Evolutionary conservation across 2,797 vertebrate species (phyloP).

Genomic region (Oreonectes daqikongensis): DNA sequence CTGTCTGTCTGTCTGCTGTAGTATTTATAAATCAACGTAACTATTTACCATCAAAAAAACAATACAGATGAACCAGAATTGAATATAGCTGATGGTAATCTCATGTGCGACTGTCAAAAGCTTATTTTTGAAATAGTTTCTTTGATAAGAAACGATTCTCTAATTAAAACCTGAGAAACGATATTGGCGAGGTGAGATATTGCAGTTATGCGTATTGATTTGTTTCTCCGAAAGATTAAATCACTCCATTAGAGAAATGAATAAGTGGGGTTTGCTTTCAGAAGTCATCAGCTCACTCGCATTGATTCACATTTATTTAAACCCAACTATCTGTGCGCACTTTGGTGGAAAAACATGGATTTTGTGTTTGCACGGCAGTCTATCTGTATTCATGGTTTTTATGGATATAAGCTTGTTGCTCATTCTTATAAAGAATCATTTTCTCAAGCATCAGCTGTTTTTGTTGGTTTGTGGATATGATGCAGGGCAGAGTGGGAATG

Average conservation of each 20-base stretch:
- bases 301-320: constrained; percentile 27
- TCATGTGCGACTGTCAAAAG: not conserved
- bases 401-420: not conserved
- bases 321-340: not conserved
- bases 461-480: not conserved
- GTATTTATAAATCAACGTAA: not conserved
- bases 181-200: not conserved
- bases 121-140: not conserved
- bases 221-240: constrained; percentile 29
- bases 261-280: constrained; percentile 6
- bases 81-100: not conserved
- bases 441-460: constrained; percentile 6
- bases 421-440: not conserved
- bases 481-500: not conserved
- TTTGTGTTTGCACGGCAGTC: not conserved
- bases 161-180: constrained; percentile 17
- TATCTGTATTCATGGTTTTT: constrained; percentile 4
- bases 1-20: not conserved
- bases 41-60: not conserved
- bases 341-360: constrained; percentile 8
- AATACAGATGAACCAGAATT: not conserved
- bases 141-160: constrained; percentile 6
- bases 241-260: constrained; percentile 17
- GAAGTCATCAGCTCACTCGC: constrained; percentile 21
- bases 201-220: constrained; percentile 31